Evolutionary conservation across 2,888 invertebrate species (phyloP), one percentile per base, ranked within the genome.

Genomic region (Hyppa rectilinea): DNA sequence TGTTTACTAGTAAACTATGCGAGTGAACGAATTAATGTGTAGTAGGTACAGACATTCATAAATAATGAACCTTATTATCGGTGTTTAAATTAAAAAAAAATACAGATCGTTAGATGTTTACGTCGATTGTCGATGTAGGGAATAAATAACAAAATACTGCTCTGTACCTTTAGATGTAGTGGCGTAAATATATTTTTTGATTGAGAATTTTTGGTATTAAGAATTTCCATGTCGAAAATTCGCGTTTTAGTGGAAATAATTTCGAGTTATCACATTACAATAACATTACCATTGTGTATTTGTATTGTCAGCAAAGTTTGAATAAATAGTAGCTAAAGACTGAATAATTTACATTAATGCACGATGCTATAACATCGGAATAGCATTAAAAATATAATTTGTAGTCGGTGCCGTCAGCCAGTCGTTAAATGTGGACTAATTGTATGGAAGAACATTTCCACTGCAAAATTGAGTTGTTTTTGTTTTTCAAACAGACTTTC

Each of bases 1-100:
- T 73, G 52, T 78, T 47, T 23, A n/a, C 55, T 36, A 56, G 49
- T 31, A 50, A 68, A 56, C 34, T 67, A 52, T 26, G 45, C 71
- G 38, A 78, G 10, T 47, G n/a, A 70, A 26, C 29, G 23, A 45
- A 52, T 72, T 68, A 23, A 26, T 7, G 56, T 38, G 52, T 26
- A 38, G 38, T 23, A 10, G 31, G n/a, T 34, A 52, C 20, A 34
- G 7, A 2, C 43, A 4, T 69, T 40, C 40, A 40, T n/a, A n/a
- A n/a, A 49, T 34, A 34, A 43, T 40, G 34, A 5, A 17, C 38
- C 9, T 62, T 70, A 29, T 20, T 20, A 4, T 7, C 1, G 5
- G 14, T 23, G 34, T 26, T 20, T 71, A 43, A 14, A 55, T 9
- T 6, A 9, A n/a, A 20, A 31, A 68, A n/a, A 2, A 14, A 29